Conservation (phyloP, 2,113 vertebrate genomes). For the Plestiodon gilberti region DNA sequence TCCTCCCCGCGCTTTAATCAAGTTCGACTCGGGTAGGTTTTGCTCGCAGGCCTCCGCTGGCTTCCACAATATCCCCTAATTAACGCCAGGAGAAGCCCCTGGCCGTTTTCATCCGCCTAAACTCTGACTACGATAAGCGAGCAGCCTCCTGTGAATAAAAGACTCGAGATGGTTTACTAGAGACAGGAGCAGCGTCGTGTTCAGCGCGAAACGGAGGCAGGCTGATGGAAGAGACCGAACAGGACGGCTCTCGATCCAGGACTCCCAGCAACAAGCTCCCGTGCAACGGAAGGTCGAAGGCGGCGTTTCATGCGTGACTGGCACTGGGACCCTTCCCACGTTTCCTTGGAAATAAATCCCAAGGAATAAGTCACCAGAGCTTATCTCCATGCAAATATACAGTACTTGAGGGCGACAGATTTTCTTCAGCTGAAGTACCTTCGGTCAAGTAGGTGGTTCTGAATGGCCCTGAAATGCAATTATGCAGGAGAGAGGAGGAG, state of each 20-base stretch:
- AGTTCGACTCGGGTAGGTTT: not conserved
- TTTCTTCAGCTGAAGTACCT: no score
- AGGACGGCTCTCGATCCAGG: not conserved
- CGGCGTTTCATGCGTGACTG: slow-evolving; percentile 2
- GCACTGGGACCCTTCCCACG: not conserved
- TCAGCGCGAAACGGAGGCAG: not conserved
- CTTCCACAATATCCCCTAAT: slow-evolving; percentile 45
- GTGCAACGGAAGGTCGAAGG: not conserved
- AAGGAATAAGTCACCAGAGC: not conserved
- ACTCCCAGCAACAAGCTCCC: no score
- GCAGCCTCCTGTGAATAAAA: not conserved
- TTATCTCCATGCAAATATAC: not conserved
- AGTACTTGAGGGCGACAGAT: not conserved
- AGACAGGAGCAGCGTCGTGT: not conserved
- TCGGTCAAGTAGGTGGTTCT: no score
- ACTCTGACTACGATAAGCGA: not conserved
- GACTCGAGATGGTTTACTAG: not conserved
- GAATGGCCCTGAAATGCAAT: not conserved
- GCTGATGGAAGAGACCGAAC: not conserved
- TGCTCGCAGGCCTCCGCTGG: not conserved
- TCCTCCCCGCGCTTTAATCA: slow-evolving; percentile 11
- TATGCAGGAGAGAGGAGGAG: not conserved
- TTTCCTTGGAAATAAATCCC: not conserved
- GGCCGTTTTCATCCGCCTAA: not conserved
- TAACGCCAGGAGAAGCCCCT: slow-evolving; percentile 20